These are phyloP conservation scores for Peromyscus maniculatus DNA, from an alignment of 2,113 vertebrate genomes.

Conservation along the genomic window DNA sequence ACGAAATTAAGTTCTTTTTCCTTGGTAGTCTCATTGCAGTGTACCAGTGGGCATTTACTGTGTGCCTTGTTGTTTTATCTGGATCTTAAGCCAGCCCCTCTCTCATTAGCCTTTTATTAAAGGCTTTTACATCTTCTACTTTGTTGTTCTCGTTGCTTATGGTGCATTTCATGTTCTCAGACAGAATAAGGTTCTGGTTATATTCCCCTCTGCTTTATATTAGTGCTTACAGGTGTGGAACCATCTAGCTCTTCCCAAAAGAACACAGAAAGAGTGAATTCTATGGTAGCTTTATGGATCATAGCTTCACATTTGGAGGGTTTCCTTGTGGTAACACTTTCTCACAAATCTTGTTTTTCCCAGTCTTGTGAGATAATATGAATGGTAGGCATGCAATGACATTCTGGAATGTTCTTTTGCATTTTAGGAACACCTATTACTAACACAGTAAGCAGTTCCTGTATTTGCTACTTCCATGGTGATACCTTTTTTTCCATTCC, in stretches of 20 bases:
- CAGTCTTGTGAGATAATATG: neutral
- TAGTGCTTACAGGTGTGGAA: neutral
- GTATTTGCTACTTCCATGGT: neutral
- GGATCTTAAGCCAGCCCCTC: neutral
- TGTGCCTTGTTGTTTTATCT: neutral
- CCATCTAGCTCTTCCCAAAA: neutral
- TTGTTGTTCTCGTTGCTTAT: neutral
- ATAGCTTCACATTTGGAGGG: neutral
- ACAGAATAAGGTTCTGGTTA: neutral
- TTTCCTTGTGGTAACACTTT: neutral
- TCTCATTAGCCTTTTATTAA: neutral
- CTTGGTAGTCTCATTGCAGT: conserved; percentile 8
- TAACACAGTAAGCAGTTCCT: neutral
- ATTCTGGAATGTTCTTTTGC: neutral
- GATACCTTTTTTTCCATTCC: neutral
- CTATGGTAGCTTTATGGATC: neutral
- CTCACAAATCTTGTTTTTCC: neutral
- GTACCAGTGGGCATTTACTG: neutral
- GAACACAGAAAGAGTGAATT: neutral
- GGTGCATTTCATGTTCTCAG: conserved; percentile 12
- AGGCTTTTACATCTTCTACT: neutral
- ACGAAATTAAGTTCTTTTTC: neutral
- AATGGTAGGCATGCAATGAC: neutral
- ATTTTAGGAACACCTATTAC: conserved; percentile 3
- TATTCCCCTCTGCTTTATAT: neutral